Conservation (phyloP, 2,797 vertebrate species). For the Psittacula echo region DNA sequence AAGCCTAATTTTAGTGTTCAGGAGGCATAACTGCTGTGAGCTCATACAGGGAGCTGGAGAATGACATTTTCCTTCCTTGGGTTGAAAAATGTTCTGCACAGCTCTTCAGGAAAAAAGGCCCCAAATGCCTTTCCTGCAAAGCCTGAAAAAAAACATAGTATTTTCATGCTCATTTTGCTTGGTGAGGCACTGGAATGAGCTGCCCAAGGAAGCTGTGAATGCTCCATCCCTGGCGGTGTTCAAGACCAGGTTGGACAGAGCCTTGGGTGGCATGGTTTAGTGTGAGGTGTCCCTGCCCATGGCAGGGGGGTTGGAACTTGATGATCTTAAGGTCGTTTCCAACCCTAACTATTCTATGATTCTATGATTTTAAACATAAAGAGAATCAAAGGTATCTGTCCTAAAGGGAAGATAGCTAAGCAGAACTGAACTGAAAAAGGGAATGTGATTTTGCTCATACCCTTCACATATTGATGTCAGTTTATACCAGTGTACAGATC, state of each 20-base stretch:
- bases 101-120: not conserved
- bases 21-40: not conserved
- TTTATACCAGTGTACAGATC: not conserved
- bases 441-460: not conserved
- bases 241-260: too few relatives aligned
- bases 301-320: too few relatives aligned
- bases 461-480: accelerated
- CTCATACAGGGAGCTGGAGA: not conserved
- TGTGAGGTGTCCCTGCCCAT: too few relatives aligned
- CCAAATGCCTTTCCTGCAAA: not conserved
- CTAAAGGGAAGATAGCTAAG: not conserved
- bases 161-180: not conserved
- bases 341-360: too few relatives aligned
- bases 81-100: not conserved
- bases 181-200: too few relatives aligned
- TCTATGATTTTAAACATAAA: not conserved
- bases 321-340: not conserved
- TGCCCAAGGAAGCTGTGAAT: too few relatives aligned
- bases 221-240: too few relatives aligned
- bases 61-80: not conserved
- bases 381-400: not conserved
- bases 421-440: not conserved
- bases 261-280: too few relatives aligned
- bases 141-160: not conserved
- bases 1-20: not conserved